These are phyloP conservation scores for Adoxophyes honmai DNA, from an alignment of 1,140 invertebrate species.

Conservation along the genomic window DNA sequence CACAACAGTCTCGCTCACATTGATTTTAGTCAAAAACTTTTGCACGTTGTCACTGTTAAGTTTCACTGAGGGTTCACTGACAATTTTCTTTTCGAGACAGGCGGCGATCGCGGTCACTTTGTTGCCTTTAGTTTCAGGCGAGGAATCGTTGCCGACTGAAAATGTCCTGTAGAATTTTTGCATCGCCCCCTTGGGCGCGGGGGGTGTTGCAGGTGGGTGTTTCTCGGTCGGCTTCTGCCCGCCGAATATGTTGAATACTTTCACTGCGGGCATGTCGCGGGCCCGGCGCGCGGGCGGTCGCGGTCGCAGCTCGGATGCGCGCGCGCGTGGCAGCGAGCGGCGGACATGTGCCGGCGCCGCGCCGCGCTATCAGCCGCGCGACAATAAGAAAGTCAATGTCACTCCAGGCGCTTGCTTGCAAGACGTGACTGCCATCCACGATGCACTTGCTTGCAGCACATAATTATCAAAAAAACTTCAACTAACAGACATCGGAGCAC, in stretches of 20 bases:
- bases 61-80: constrained; percentile 57
- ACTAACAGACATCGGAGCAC: neutral
- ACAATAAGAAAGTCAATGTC: constrained; percentile 71
- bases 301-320: constrained; percentile 60
- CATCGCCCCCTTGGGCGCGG: constrained; percentile 52
- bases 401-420: constrained; percentile 30
- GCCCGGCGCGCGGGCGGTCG: constrained; percentile 55
- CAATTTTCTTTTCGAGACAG: constrained; percentile 54
- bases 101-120: constrained; percentile 70
- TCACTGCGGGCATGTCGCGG: constrained; percentile 75
- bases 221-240: constrained; percentile 71
- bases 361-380: constrained; percentile 41
- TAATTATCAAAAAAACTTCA: neutral
- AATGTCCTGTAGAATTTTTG: constrained; percentile 77
- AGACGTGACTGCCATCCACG: constrained; percentile 37
- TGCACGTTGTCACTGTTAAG: constrained; percentile 60
- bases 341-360: constrained; percentile 48
- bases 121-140: constrained; percentile 57
- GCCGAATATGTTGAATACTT: constrained; percentile 73
- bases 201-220: constrained; percentile 38
- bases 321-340: constrained; percentile 60
- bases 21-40: constrained; percentile 54
- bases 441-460: constrained; percentile 10
- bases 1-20: constrained; percentile 41
- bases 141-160: constrained; percentile 57